Evolutionary conservation across 2,888 invertebrate species (phyloP).

Genomic region (Lomographa bimaculata): DNA sequence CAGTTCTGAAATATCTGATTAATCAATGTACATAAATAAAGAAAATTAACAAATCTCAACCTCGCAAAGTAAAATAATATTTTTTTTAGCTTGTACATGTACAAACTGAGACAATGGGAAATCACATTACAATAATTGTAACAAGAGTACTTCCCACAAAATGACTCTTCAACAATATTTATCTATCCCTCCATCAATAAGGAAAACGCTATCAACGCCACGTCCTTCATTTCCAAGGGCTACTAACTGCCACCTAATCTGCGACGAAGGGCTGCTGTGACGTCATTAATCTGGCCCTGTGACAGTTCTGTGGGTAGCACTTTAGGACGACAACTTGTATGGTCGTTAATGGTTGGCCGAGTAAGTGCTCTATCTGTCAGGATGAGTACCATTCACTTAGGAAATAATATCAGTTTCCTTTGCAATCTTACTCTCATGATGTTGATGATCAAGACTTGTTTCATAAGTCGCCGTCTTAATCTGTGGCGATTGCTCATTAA

Average conservation of each 20-base stretch:
- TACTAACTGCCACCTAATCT: conserved; percentile 7
- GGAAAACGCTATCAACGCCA: conserved; percentile 4
- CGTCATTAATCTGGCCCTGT: conserved; percentile 17
- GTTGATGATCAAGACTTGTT: no score
- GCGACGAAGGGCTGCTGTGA: conserved; percentile 15
- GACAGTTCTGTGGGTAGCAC: conserved; percentile 21
- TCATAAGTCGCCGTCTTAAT: no score
- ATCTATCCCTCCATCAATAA: conserved; percentile 1
- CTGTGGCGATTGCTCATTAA: no score
- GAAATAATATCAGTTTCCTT: conserved; percentile 3
- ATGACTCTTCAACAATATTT: not conserved
- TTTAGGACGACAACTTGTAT: conserved; percentile 14
- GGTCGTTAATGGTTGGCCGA: conserved; percentile 12
- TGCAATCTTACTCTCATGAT: no score
- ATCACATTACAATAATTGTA: no score
- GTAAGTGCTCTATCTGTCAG: conserved; percentile 12
- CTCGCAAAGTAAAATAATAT: no score
- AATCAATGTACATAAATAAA: no score
- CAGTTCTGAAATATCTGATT: no score
- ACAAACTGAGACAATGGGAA: no score
- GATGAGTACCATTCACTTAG: conserved; percentile 3
- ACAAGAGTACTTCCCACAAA: no score
- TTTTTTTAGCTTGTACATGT: no score
- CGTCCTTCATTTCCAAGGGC: conserved; percentile 5
- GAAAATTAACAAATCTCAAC: no score